Conservation (phyloP, 2,113 vertebrate species). For the Semnornis frantzii region DNA sequence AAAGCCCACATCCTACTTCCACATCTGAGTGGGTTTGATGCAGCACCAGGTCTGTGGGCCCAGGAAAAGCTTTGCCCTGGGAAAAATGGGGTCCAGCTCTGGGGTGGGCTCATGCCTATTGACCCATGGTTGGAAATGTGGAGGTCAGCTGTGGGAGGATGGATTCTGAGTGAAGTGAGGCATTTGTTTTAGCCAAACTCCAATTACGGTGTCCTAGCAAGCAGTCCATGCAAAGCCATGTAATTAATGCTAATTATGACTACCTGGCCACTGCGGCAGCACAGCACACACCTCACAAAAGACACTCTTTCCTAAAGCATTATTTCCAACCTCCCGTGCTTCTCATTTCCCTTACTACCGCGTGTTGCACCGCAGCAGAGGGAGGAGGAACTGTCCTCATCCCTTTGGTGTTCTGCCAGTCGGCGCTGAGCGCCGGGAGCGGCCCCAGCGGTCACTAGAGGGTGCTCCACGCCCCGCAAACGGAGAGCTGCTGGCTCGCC, state of each 20-base stretch:
- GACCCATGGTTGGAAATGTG: fast-evolving
- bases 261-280: too few relatives aligned
- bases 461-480: constrained; percentile 67
- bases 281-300: not conserved
- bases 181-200: not conserved
- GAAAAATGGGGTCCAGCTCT: not conserved
- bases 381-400: not conserved
- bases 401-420: not conserved
- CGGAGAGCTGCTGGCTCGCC: not conserved
- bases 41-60: not conserved
- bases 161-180: fast-evolving
- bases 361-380: not conserved
- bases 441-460: constrained; percentile 65
- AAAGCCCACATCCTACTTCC: not conserved
- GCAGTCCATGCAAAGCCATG: fast-evolving
- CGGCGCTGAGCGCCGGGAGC: not conserved
- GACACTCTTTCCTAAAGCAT: not conserved
- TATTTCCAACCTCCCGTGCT: not conserved
- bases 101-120: not conserved
- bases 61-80: not conserved
- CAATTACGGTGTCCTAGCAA: not conserved
- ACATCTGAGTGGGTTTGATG: not conserved
- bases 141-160: not conserved
- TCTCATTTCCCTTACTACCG: not conserved
- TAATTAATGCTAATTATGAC: not conserved